Percentiles rank a stretch among this genome's conserved stretches.
These are phyloP conservation scores for Nanger granti DNA, from an alignment of 2,113 vertebrate genomes.

Conservation along the genomic window DNA sequence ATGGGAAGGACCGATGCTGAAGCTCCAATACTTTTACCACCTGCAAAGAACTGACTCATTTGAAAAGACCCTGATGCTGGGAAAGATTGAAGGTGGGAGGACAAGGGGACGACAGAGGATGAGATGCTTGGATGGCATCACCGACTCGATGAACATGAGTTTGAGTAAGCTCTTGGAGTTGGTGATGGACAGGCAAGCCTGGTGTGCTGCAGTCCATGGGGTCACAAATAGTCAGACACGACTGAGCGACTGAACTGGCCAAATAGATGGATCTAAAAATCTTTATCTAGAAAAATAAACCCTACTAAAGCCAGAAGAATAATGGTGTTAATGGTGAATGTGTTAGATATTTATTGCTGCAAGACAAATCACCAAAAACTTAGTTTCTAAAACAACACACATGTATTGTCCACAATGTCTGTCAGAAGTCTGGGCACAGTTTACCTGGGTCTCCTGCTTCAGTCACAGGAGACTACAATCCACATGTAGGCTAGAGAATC, in stretches of 20 bases:
- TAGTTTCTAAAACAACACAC: too few relatives aligned
- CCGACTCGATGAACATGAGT: accelerated
- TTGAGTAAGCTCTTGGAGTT: neutral
- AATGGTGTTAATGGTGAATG: neutral
- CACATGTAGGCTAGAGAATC: too few relatives aligned
- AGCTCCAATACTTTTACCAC: neutral
- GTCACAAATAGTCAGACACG: neutral
- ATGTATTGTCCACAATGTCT: too few relatives aligned
- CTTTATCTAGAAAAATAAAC: neutral
- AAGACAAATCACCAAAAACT: neutral
- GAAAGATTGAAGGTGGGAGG: neutral
- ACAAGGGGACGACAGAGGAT: neutral
- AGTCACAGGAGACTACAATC: too few relatives aligned
- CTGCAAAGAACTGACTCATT: neutral
- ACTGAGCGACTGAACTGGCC: neutral
- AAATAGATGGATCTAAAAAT: neutral
- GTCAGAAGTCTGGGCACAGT: too few relatives aligned
- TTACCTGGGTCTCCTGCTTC: too few relatives aligned
- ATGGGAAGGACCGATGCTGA: neutral
- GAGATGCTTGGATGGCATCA: neutral
- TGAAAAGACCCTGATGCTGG: neutral
- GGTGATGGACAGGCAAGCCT: neutral
- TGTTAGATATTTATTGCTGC: neutral
- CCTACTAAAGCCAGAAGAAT: neutral
- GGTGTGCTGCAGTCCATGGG: neutral